Evolutionary conservation across 2,888 invertebrate species (phyloP).

Genomic region (Altica lythri): DNA sequence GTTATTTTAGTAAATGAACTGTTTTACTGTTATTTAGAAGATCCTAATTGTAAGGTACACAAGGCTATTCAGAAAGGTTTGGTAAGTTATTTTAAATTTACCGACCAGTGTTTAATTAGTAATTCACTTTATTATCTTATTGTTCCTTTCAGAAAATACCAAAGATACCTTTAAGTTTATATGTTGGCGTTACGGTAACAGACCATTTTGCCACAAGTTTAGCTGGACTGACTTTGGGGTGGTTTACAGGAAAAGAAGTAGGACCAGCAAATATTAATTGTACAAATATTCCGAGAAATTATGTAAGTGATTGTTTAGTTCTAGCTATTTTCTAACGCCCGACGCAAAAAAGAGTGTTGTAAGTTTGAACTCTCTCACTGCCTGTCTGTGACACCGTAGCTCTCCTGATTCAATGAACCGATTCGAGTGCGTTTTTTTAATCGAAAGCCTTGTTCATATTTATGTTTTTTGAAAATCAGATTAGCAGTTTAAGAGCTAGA

Average conservation of each 20-base stretch:
- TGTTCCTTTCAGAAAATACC: slow-evolving; percentile 47
- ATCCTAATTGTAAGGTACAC: slow-evolving; percentile 72
- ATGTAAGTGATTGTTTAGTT: slow-evolving; percentile 50
- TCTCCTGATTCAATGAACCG: no score
- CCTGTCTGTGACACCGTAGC: no score
- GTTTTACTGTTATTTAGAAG: slow-evolving; percentile 75
- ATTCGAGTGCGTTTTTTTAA: no score
- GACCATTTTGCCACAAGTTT: slow-evolving; percentile 61
- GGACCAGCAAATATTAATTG: slow-evolving; percentile 57
- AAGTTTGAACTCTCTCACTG: no score
- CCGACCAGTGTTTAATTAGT: no score
- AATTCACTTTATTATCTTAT: slow-evolving; percentile 4
- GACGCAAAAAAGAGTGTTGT: no score
- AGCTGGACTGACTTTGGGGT: slow-evolving; percentile 66
- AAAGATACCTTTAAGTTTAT: slow-evolving; percentile 60
- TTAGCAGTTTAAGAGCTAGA: no score
- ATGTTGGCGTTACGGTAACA: slow-evolving; percentile 66
- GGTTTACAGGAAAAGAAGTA: slow-evolving; percentile 63
- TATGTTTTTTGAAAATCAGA: no score
- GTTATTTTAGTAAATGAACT: slow-evolving; percentile 65
- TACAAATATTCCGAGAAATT: slow-evolving; percentile 52
- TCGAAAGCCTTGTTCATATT: no score
- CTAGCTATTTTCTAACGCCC: no score
- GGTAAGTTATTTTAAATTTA: slow-evolving; percentile 43
- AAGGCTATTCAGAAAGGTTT: slow-evolving; percentile 56